These are phyloP conservation scores for Cephonodes hylas DNA, from an alignment of 2,888 invertebrate species.

Conservation along the genomic window DNA sequence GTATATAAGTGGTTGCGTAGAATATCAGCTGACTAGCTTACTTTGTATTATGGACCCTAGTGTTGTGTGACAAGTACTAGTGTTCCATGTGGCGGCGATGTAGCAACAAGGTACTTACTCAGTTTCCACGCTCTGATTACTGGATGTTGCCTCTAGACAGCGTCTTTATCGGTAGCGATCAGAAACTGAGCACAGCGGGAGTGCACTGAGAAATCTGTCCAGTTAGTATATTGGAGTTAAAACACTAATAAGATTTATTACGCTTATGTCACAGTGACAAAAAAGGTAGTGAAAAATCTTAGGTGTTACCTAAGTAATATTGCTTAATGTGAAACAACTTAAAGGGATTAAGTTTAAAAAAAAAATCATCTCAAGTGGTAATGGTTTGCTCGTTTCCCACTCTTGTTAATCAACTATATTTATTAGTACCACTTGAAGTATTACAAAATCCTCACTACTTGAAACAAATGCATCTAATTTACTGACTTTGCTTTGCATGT, in stretches of 20 bases:
- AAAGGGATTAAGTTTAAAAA: background rate
- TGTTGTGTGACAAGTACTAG: conserved; percentile 45
- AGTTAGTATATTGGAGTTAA: conserved; percentile 20
- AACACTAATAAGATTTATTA: conserved; percentile 17
- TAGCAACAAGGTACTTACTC: conserved; percentile 66
- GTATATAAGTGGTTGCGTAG: conserved; percentile 27
- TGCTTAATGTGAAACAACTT: background rate
- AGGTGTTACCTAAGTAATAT: background rate
- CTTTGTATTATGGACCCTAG: conserved; percentile 25
- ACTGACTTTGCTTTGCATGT: conserved; percentile 32
- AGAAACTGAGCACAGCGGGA: conserved; percentile 56
- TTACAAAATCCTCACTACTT: conserved; percentile 35
- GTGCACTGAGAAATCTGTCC: conserved; percentile 53
- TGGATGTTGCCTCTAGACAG: conserved; percentile 80
- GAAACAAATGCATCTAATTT: conserved; percentile 53
- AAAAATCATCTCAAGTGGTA: background rate
- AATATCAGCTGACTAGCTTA: conserved; percentile 22
- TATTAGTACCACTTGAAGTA: conserved; percentile 8
- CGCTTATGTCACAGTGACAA: background rate
- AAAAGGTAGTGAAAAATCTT: too few relatives aligned
- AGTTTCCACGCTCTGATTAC: conserved; percentile 81
- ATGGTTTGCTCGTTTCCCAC: background rate
- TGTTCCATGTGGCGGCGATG: conserved; percentile 44
- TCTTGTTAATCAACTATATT: background rate
- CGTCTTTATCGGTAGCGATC: conserved; percentile 77